A percentile compares a stretch with the other conserved stretches of the same genome.
Conservation (phyloP, 2,113 vertebrate species). For the Brevimyrus niger region DNA sequence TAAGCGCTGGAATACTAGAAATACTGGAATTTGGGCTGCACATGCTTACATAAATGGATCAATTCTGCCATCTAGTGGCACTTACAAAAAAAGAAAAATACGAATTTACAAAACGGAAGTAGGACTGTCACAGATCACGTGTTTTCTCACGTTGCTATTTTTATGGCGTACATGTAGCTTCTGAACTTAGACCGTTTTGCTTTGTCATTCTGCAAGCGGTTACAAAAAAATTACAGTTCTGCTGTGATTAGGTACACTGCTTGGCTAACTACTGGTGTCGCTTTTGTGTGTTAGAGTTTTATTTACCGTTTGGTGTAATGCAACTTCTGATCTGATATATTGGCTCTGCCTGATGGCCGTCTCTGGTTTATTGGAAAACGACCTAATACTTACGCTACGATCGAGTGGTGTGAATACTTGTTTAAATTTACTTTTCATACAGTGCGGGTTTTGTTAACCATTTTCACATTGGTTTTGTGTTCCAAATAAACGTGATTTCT, state of each 20-base stretch:
- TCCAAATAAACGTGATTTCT: not conserved
- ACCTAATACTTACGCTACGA: not conserved
- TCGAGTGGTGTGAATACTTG: not conserved
- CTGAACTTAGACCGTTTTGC: not conserved
- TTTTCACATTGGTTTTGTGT: not conserved
- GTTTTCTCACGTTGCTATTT: not conserved
- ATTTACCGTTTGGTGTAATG: not conserved
- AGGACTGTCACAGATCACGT: not conserved
- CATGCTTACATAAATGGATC: not conserved
- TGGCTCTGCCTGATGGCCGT: not conserved
- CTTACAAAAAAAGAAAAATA: conserved; percentile 23
- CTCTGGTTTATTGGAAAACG: not conserved
- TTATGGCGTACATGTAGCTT: not conserved
- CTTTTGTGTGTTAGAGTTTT: not conserved
- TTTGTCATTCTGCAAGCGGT: not conserved
- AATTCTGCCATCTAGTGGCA: conserved; percentile 30
- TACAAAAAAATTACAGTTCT: not conserved
- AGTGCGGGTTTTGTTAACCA: not conserved
- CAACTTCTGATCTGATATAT: not conserved
- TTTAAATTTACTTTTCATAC: not conserved
- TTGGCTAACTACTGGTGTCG: not conserved
- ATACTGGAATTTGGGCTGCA: not conserved
- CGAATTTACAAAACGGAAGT: not conserved
- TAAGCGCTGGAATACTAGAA: not conserved
- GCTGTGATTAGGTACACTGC: not conserved